Percentiles rank a stretch among this genome's conserved stretches.
Evolutionary conservation across 2,113 vertebrate genomes (phyloP).

Genomic region (Pollimyrus isidori): DNA sequence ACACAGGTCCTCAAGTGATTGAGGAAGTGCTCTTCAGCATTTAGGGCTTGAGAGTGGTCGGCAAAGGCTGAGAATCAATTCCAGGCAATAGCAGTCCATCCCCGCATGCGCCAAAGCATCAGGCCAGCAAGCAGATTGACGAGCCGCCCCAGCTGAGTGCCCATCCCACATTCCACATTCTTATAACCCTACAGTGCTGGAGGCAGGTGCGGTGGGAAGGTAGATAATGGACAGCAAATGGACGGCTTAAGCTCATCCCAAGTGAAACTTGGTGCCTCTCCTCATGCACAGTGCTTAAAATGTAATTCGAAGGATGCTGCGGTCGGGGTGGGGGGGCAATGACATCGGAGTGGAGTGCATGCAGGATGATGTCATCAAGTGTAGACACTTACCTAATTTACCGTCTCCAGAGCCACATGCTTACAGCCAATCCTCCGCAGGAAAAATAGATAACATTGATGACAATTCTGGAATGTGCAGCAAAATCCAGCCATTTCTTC

Average conservation of each 20-base stretch:
- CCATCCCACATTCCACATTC: neutral
- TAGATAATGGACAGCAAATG: neutral
- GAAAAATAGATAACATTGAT: constrained; percentile 11
- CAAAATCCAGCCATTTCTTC: constrained; percentile 19
- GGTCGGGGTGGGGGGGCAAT: neutral
- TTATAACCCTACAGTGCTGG: neutral
- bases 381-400: neutral
- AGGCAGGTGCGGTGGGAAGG: neutral
- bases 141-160: neutral
- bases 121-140: neutral
- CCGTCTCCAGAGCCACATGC: neutral
- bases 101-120: neutral
- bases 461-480: neutral
- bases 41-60: neutral
- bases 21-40: neutral
- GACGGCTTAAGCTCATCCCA: neutral
- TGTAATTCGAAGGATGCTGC: neutral
- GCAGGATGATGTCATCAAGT: neutral
- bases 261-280: neutral
- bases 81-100: neutral
- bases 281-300: neutral
- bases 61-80: neutral
- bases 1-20: neutral
- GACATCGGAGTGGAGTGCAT: neutral
- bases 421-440: constrained; percentile 13